Conservation (phyloP, 1,140 invertebrate species). For the Zaprionus ghesquierei region DNA sequence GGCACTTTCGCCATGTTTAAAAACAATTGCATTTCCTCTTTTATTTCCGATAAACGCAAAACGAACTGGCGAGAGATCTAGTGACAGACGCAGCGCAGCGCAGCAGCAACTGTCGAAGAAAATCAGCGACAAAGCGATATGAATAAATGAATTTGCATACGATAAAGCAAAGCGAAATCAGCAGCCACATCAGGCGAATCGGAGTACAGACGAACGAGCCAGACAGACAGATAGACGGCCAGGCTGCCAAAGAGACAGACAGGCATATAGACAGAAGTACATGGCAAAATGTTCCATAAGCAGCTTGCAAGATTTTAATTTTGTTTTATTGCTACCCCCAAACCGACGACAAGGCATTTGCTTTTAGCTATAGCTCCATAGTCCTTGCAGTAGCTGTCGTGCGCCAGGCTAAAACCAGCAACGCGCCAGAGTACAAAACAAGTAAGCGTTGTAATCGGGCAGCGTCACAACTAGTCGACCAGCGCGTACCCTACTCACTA, state of each 20-base stretch:
- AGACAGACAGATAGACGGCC: background rate
- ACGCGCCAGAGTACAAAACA: constrained; percentile 21
- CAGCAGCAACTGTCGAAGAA: constrained; percentile 26
- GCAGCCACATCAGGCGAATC: constrained; percentile 38
- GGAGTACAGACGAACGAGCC: constrained; percentile 7
- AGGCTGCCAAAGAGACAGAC: background rate
- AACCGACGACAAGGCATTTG: constrained; percentile 21
- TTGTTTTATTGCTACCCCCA: constrained; percentile 43
- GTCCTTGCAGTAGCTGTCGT: constrained; percentile 31
- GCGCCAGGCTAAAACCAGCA: constrained; percentile 18
- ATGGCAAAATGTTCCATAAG: constrained; percentile 16
- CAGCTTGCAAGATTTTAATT: constrained; percentile 33
- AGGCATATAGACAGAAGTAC: background rate
- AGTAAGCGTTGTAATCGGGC: constrained; percentile 14
- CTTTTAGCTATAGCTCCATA: constrained; percentile 15
- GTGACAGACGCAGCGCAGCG: constrained; percentile 18
- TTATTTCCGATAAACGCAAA: constrained; percentile 27
- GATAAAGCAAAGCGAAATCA: constrained; percentile 42
- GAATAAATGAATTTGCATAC: constrained; percentile 53
- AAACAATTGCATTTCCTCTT: constrained; percentile 23
- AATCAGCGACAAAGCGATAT: constrained; percentile 46
- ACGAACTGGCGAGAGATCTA: constrained; percentile 21
- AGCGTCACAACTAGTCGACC: constrained; percentile 17
- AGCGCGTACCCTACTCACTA: constrained; percentile 12
- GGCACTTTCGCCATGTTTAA: constrained; percentile 37